Evolutionary conservation across 2,888 invertebrate species (phyloP).

Genomic region (Athripsodes cinereus): DNA sequence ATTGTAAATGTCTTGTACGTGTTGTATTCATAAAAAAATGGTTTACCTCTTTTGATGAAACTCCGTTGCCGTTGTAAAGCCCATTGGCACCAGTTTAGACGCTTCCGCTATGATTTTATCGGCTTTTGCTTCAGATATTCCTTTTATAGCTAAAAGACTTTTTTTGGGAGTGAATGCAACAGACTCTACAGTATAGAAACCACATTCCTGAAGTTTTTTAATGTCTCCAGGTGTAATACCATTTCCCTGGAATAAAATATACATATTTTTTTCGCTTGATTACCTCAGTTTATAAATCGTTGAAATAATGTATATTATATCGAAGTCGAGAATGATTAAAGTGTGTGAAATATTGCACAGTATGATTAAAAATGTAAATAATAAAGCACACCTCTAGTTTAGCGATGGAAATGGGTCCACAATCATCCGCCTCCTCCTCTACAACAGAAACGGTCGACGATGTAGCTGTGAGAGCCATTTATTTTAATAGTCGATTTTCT

Average conservation of each 20-base stretch:
- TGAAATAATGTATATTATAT: too few species aligned
- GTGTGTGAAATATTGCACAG: too few species aligned
- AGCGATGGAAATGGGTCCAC: slow-evolving; percentile 63
- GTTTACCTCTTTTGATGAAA: slow-evolving; percentile 80
- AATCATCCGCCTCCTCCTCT: slow-evolving; percentile 58
- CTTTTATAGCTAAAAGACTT: slow-evolving; percentile 79
- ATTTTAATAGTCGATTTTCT: background rate
- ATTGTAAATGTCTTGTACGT: too few species aligned
- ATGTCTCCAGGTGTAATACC: slow-evolving; percentile 88
- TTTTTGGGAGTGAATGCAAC: slow-evolving; percentile 95
- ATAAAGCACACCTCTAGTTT: slow-evolving; percentile 61
- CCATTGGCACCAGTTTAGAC: slow-evolving; percentile 91
- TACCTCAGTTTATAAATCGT: too few species aligned
- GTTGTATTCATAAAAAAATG: background rate
- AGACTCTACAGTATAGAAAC: slow-evolving; percentile 91
- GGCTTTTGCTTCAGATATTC: slow-evolving; percentile 96
- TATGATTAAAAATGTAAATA: slow-evolving; percentile 1
- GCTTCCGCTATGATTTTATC: slow-evolving; percentile 91
- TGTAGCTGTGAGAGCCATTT: slow-evolving; percentile 41
- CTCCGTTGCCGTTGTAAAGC: slow-evolving; percentile 96
- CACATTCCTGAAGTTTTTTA: slow-evolving; percentile 89
- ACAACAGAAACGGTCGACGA: slow-evolving; percentile 45
- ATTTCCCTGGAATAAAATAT: slow-evolving; percentile 80
- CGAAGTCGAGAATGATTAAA: too few species aligned
- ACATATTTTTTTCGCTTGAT: too few species aligned